A percentile compares a stretch with the other conserved stretches of the same genome.
These are phyloP conservation scores for Limosa lapponica DNA, from an alignment of 2,797 vertebrate genomes.

Conservation along the genomic window DNA sequence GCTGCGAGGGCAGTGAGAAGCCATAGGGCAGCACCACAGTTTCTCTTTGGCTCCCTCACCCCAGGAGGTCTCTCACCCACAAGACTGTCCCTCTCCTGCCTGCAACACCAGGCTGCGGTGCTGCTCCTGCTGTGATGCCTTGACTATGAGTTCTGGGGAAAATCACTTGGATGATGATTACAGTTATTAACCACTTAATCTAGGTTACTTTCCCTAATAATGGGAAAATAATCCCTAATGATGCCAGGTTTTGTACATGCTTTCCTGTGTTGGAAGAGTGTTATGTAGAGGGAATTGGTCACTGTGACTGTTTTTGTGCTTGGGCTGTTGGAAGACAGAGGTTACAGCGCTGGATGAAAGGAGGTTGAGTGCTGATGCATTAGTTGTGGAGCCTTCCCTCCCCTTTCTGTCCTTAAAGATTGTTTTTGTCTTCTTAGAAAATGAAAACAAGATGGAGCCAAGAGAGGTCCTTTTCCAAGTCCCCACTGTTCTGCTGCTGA, in stretches of 20 bases:
- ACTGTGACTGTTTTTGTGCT: not conserved
- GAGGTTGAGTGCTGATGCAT: not conserved
- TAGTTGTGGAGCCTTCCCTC: not conserved
- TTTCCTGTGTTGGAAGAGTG: not conserved
- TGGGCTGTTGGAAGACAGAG: not conserved
- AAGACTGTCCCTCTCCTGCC: not conserved
- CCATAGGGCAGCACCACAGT: not conserved
- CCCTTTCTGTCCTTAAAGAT: not conserved
- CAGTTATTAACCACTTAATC: not conserved
- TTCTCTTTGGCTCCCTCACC: not conserved
- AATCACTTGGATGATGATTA: not conserved
- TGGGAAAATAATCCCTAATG: no score
- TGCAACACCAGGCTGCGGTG: not conserved
- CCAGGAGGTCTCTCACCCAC: not conserved
- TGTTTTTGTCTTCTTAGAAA: not conserved
- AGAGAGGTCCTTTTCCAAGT: not conserved
- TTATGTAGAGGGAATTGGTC: not conserved
- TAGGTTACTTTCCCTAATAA: not conserved
- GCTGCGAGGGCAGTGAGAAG: rapidly evolving
- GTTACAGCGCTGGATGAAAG: not conserved
- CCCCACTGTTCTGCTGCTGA: not conserved
- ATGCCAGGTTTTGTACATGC: not conserved
- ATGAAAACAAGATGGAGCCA: not conserved
- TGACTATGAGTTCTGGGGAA: not conserved
- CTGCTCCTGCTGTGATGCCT: not conserved